Evolutionary conservation across 2,113 vertebrate species (phyloP), one percentile per base, ranked within the genome.

Genomic region (Sprattus sprattus): DNA sequence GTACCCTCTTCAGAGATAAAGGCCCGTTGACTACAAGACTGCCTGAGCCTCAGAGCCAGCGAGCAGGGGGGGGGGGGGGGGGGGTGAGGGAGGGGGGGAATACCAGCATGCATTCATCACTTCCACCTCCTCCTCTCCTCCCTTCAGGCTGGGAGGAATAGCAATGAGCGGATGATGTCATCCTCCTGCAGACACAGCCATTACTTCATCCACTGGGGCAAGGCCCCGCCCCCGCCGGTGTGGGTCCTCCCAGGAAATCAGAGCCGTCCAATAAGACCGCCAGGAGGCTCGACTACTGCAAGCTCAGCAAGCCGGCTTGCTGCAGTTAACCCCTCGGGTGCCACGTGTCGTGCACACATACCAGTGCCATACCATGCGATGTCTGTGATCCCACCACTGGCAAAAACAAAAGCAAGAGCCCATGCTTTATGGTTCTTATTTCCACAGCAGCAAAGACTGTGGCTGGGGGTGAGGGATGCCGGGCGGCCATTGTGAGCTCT

Each of bases 211-310:
- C 20, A 85, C 50, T 7, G 83, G 82, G 88, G 81, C 28, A 5
- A 78, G 64, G 88, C 85, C 18, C 90, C 84, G 88, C 57, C 89
- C 84, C 39, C 39, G 39, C 39, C 39, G 39, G 39, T 39, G 1
- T 39, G 18, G 84, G 86, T 60, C 83, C 82, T 39, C 83, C 84
- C 86, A 87, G 89, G 88, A 92, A 88, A 75, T 87, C 84, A 28
- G 82, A 16, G 71, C 71, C 15, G 84, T 81, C 92, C 93, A 94
- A 92, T 95, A 85, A 82, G 83, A 80, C 7, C 57, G 83, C 39
- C 16, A 49, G 80, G 57, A 83, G n/a, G 10, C 45, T 60, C 45
- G 25, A 82, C 71, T 4, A 22, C 45, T 81, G 81, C 64, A 50
- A 87, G 86, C 88, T 91, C 88, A 90, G 88, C 81, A 82, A 71